Evolutionary conservation across 2,113 vertebrate species (phyloP).

Genomic region (Capra hircus): DNA sequence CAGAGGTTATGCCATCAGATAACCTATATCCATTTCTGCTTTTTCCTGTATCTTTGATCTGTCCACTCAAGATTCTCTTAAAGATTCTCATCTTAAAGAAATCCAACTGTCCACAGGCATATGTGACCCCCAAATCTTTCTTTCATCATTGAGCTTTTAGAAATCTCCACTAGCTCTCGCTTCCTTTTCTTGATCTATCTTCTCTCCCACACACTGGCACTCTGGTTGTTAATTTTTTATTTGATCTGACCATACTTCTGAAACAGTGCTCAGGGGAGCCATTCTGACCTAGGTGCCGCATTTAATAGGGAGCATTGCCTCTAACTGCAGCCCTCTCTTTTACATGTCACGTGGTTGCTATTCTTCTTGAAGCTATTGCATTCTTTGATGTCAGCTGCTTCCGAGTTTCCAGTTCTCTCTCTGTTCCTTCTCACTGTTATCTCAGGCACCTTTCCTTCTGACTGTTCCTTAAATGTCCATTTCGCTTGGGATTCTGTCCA

Average conservation of each 20-base stretch:
- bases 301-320: neutral
- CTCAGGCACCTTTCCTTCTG: neutral
- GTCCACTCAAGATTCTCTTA: neutral
- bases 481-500: neutral
- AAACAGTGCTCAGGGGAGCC: neutral
- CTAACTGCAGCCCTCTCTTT: neutral
- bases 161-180: neutral
- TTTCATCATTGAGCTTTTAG: neutral
- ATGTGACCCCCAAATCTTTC: neutral
- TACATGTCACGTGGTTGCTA: neutral
- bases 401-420: neutral
- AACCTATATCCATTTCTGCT: neutral
- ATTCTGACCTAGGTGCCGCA: neutral
- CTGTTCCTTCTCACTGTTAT: neutral
- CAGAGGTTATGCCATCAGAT: neutral
- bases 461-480: neutral
- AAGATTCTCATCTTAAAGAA: neutral
- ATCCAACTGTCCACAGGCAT: neutral
- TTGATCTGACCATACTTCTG: neutral
- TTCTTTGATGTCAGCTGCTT: neutral
- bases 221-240: neutral
- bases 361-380: neutral
- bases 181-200: neutral
- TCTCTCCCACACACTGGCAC: neutral
- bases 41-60: neutral